These are phyloP conservation scores for Leptinotarsa juncta DNA, from an alignment of 2,888 invertebrate species.

Conservation along the genomic window DNA sequence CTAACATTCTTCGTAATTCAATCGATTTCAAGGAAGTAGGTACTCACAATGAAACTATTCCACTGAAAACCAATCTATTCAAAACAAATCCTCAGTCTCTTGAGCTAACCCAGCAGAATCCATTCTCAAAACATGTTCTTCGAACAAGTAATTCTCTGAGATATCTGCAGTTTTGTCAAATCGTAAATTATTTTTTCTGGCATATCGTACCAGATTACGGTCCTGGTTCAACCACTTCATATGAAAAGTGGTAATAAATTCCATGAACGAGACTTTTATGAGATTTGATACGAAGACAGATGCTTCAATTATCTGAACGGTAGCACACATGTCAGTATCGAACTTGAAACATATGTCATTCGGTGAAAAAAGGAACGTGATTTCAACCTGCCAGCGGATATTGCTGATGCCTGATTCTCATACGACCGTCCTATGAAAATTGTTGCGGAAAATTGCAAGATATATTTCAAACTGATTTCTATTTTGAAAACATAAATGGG, in stretches of 20 bases:
- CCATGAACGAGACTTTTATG: constrained; percentile 18
- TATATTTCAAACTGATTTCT: no score
- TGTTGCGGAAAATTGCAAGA: no score
- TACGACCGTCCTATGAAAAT: background rate
- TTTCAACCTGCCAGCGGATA: background rate
- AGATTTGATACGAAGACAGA: constrained; percentile 19
- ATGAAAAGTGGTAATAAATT: constrained; percentile 20
- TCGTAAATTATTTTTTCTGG: constrained; percentile 5
- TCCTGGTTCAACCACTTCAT: constrained; percentile 16
- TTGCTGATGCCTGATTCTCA: background rate
- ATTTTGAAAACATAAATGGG: background rate
- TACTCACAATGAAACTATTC: no score
- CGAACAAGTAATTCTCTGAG: background rate
- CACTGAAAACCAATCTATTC: no score
- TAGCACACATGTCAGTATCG: constrained; percentile 11
- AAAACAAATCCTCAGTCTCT: no score
- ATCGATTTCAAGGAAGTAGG: no score
- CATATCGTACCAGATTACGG: constrained; percentile 14
- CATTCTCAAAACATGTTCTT: background rate
- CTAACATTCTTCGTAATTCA: no score
- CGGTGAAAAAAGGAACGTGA: background rate
- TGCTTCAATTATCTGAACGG: constrained; percentile 13
- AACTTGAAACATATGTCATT: constrained; percentile 6
- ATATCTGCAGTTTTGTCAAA: constrained; percentile 1
- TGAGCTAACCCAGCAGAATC: no score